phyloP scores from a whole-genome alignment of 1,140 invertebrate species.

The Drosophila quadrilineata region DNA sequence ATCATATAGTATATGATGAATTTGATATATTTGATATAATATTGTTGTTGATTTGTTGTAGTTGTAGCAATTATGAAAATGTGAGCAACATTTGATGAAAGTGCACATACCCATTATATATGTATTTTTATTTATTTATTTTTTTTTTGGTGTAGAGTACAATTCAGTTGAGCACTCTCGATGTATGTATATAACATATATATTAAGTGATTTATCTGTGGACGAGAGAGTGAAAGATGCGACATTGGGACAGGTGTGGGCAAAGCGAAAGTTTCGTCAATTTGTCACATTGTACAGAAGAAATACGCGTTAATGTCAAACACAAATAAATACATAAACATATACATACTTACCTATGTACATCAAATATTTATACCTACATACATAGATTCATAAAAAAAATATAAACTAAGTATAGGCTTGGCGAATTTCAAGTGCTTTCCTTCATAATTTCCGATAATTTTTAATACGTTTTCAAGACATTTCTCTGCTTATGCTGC shows the following conservation, averaged over 20 bases:
- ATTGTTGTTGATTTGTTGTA: too few species aligned
- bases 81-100: too few species aligned
- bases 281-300: constrained; percentile 27
- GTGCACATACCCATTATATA: too few species aligned
- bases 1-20: constrained; percentile 33
- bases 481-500: constrained; percentile 31
- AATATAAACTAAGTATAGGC: too few species aligned
- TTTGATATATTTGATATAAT: constrained; percentile 32
- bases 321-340: neutral
- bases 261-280: constrained; percentile 35
- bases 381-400: too few species aligned
- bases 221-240: constrained; percentile 13
- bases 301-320: constrained; percentile 6
- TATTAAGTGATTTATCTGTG: constrained; percentile 32
- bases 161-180: too few species aligned
- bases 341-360: too few species aligned
- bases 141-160: too few species aligned
- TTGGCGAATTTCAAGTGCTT: constrained; percentile 5
- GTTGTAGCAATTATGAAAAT: too few species aligned
- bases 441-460: neutral
- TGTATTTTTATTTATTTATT: too few species aligned
- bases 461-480: neutral
- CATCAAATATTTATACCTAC: too few species aligned
- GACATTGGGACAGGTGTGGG: constrained; percentile 27
- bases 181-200: too few species aligned